Base-by-base conservation (phyloP, 2,888 invertebrate species). In the Phaedon cochleariae region DNA sequence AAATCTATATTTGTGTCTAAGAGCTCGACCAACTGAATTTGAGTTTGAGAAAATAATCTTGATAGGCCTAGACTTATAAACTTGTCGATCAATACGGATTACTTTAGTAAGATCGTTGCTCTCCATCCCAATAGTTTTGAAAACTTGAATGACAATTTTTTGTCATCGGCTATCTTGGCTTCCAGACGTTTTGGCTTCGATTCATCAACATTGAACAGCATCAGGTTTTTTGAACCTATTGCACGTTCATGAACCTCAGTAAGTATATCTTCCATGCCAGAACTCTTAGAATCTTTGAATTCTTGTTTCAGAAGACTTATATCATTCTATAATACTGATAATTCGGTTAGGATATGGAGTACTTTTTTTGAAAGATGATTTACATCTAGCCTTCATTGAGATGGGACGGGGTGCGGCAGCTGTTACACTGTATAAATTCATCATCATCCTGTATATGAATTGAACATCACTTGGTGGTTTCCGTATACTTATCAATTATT, bases 61-160 rank as follows among this genome's bases (percentile, higher is more conserved):
- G 26, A n/a, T n/a, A n/a, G n/a, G n/a, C n/a, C n/a, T n/a, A n/a
- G n/a, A n/a, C n/a, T n/a, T n/a, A n/a, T n/a, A n/a, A n/a, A n/a
- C n/a, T n/a, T n/a, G n/a, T n/a, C n/a, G n/a, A n/a, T n/a, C n/a
- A n/a, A n/a, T n/a, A n/a, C n/a, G n/a, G n/a, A n/a, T n/a, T n/a
- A n/a, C n/a, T n/a, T n/a, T n/a, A n/a, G n/a, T n/a, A n/a, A n/a
- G n/a, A n/a, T n/a, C n/a, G n/a, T n/a, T n/a, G n/a, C n/a, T n/a
- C n/a, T n/a, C n/a, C n/a, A n/a, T n/a, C n/a, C n/a, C n/a, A n/a
- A n/a, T n/a, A n/a, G n/a, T n/a, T n/a, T n/a, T n/a, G n/a, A 29
- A 15, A 52, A 52, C 51, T 51, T 51, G 51, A 51, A 22, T 51
- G 22, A 21, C 51, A 20, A 51, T 22, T 51, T 51, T 51, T 51